phyloP scores from a whole-genome alignment of 2,797 vertebrate genomes.

The Euthynnus affinis region DNA sequence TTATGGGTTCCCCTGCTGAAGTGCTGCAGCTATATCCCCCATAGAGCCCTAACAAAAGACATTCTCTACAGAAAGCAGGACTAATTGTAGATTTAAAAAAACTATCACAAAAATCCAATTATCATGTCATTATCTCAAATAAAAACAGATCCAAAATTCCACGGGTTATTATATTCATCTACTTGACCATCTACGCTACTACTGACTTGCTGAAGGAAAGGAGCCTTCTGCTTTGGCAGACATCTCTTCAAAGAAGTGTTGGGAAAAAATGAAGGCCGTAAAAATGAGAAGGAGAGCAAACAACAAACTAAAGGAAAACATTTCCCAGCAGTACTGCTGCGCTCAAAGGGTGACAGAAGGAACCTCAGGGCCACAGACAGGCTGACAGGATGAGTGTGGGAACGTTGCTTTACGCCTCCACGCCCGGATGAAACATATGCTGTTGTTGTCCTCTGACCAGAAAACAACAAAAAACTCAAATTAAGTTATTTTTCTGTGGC shows the following conservation, averaged over 20 bases:
- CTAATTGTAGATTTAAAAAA: conserved; percentile 6
- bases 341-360: conserved; percentile 53
- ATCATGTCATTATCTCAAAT: conserved; percentile 35
- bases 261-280: conserved; percentile 60
- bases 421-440: conserved; percentile 31
- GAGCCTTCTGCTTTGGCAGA: conserved; percentile 28
- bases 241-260: conserved; percentile 48
- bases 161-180: conserved; percentile 29
- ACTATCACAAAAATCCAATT: conserved; percentile 34
- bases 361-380: conserved; percentile 42
- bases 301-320: conserved; percentile 51
- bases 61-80: conserved; percentile 20
- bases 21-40: conserved; percentile 46
- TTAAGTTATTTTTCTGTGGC: not conserved
- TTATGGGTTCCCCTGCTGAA: conserved; percentile 60
- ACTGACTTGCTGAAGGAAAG: not conserved
- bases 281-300: conserved; percentile 54
- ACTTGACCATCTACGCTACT: conserved; percentile 1
- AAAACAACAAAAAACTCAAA: conserved; percentile 8
- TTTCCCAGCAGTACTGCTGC: conserved; percentile 52
- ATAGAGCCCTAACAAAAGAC: conserved; percentile 44
- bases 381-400: conserved; percentile 48
- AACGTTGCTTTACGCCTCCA: conserved; percentile 37
- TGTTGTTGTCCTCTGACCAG: conserved; percentile 20
- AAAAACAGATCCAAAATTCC: conserved; percentile 35